A percentile compares a stretch with the other conserved stretches of the same genome.
Conservation (phyloP, 2,888 invertebrate species). For the Ellobium chinense region DNA sequence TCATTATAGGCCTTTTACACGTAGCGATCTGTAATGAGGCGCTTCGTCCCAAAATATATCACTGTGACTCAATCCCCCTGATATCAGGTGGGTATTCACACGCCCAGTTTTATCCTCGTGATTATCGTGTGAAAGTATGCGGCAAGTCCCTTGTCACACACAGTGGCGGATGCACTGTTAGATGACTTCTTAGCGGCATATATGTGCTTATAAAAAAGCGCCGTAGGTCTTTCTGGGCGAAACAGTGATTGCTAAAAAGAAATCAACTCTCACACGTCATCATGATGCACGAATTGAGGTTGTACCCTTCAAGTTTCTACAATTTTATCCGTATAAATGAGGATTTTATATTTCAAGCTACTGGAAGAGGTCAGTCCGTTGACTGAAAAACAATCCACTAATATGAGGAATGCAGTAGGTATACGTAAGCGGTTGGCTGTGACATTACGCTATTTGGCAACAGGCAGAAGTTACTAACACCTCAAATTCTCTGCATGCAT, state of each 20-base stretch:
- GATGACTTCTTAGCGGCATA: no score
- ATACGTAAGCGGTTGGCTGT: neutral
- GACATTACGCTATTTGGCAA: conserved; percentile 3
- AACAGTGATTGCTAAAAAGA: conserved; percentile 1
- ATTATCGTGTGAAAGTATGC: no score
- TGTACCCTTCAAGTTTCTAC: conserved; percentile 1
- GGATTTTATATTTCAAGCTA: conserved; percentile 1
- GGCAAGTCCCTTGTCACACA: no score
- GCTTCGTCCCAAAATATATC: no score
- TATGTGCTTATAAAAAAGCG: no score
- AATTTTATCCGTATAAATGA: neutral
- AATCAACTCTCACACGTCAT: conserved; percentile 6
- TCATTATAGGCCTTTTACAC: no score
- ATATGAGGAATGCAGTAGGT: neutral
- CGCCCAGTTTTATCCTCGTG: no score
- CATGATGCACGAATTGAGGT: neutral
- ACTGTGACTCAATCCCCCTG: no score
- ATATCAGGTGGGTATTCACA: no score
- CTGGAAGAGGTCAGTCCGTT: neutral
- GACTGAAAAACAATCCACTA: neutral
- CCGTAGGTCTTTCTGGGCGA: conserved; percentile 10
- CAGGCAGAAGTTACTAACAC: neutral
- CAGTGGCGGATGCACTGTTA: no score
- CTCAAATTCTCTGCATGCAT: neutral
- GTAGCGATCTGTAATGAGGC: no score